These are phyloP conservation scores for Acronicta psi DNA, from an alignment of 2,888 invertebrate genomes.

Conservation along the genomic window DNA sequence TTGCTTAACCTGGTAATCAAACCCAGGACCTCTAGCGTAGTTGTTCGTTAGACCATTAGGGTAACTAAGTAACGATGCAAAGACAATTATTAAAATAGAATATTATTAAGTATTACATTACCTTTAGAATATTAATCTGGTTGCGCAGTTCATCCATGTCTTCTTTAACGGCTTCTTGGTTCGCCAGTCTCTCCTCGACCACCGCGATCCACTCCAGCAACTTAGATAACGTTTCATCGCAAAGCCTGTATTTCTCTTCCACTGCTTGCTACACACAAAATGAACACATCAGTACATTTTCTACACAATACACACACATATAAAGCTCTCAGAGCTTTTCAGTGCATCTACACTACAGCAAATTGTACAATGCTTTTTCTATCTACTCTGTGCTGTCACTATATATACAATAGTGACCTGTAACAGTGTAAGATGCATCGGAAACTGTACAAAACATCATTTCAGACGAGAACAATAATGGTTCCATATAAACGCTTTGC, in stretches of 20 bases:
- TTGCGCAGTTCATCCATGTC: conserved; percentile 95
- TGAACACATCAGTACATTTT: conserved; percentile 36
- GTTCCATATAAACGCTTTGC: conserved; percentile 39
- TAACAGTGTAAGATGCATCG: conserved; percentile 25
- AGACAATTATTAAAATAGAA: too few species aligned
- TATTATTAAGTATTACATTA: conserved; percentile 68
- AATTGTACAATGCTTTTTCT: conserved; percentile 61
- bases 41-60: too few species aligned
- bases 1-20: too few species aligned
- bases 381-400: conserved; percentile 66
- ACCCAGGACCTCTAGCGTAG: too few species aligned
- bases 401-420: conserved; percentile 23
- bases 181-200: conserved; percentile 94
- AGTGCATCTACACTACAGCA: conserved; percentile 62
- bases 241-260: conserved; percentile 97
- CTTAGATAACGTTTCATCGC: conserved; percentile 95
- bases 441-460: conserved; percentile 46
- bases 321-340: conserved; percentile 46
- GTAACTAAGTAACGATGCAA: too few species aligned
- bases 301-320: conserved; percentile 36
- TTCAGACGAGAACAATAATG: conserved; percentile 28
- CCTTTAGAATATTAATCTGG: conserved; percentile 96
- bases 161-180: conserved; percentile 96
- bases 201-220: conserved; percentile 96
- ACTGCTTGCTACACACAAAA: conserved; percentile 94